Conservation (phyloP, 2,797 vertebrate genomes). For the Pipistrellus nathusii region DNA sequence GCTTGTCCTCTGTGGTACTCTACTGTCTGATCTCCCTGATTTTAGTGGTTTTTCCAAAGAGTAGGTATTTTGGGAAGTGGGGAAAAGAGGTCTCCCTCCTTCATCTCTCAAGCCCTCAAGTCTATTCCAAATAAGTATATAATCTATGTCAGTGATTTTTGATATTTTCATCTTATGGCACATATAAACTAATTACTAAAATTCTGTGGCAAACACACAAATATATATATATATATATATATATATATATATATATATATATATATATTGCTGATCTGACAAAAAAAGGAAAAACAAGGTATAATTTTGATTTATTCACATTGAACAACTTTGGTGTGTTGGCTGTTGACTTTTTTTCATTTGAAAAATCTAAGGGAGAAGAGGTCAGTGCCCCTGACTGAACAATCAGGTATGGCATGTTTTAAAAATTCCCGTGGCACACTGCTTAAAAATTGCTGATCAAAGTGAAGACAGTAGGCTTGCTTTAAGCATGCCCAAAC, state of each 20-base stretch:
- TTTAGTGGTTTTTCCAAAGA: neutral
- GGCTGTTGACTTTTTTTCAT: neutral
- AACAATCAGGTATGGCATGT: neutral
- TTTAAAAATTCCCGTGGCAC: neutral
- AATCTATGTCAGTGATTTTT: too few relatives aligned
- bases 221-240: accelerated
- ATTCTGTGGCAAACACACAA: neutral
- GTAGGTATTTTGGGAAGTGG: neutral
- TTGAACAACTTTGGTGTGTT: neutral
- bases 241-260: too few relatives aligned
- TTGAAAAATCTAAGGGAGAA: neutral
- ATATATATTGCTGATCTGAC: neutral
- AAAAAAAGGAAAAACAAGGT: neutral
- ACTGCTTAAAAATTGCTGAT: neutral
- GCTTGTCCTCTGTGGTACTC: neutral
- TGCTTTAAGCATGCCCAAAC: neutral
- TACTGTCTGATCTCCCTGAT: neutral
- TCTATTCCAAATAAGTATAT: neutral
- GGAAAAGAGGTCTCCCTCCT: neutral
- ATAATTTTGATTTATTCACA: neutral
- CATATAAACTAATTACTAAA: neutral
- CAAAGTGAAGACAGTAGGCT: constrained; percentile 1
- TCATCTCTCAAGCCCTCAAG: neutral
- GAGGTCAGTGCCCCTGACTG: neutral
- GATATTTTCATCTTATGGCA: neutral